Evolutionary conservation across 2,113 vertebrate genomes (phyloP).

Genomic region (Lepisosteus osseus): DNA sequence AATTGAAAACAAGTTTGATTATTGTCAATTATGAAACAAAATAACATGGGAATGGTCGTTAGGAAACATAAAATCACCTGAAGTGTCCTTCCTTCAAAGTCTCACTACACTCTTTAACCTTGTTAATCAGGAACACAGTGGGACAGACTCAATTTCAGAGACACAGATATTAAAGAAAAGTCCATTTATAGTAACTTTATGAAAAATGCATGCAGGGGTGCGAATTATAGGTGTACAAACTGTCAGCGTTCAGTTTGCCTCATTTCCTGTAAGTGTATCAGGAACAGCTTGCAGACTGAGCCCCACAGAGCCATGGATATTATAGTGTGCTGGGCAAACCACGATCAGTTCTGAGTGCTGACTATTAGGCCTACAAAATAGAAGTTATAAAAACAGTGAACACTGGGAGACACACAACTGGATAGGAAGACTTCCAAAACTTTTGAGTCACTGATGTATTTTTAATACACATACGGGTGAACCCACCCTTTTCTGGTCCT

Average conservation of each 20-base stretch:
- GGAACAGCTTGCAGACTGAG: slow-evolving; percentile 17
- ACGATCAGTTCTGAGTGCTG: slow-evolving; percentile 25
- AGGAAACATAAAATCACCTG: no score
- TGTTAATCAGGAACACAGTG: slow-evolving; percentile 30
- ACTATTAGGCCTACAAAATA: slow-evolving; percentile 22
- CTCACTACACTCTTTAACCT: slow-evolving; percentile 24
- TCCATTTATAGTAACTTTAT: slow-evolving; percentile 36
- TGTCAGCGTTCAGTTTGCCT: slow-evolving; percentile 30
- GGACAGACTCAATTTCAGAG: slow-evolving; percentile 34
- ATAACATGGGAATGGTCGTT: no score
- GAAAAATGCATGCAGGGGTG: slow-evolving; percentile 30
- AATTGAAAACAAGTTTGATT: no score
- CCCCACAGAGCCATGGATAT: slow-evolving; percentile 25
- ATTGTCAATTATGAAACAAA: no score
- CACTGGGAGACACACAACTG: no score
- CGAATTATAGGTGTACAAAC: slow-evolving; percentile 37
- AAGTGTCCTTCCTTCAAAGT: no score
- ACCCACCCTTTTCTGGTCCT: slow-evolving; percentile 12
- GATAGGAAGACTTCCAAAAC: slow-evolving; percentile 20
- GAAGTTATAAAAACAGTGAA: background rate
- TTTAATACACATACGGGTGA: slow-evolving; percentile 11
- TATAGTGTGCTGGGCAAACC: slow-evolving; percentile 21
- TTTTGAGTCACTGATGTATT: slow-evolving; percentile 16
- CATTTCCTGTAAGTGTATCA: slow-evolving; percentile 26
- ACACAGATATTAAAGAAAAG: slow-evolving; percentile 35